Base-by-base conservation (phyloP, 2,113 vertebrate species). In the Zosterops pallidus region DNA sequence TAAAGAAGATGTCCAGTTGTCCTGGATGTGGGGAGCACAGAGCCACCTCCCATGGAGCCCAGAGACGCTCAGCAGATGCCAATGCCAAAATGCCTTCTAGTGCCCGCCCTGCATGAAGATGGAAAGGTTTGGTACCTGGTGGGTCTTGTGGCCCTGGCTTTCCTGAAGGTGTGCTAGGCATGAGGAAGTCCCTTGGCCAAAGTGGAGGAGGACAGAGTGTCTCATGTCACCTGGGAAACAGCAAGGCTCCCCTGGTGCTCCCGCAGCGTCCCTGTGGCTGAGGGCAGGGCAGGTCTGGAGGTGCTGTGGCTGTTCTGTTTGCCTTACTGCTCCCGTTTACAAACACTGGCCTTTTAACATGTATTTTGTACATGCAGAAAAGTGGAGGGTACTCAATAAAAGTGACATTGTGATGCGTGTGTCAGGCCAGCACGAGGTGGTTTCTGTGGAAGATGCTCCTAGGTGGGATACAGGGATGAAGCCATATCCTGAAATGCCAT, bases 281-380 rank as follows among this genome's bases (percentile, higher is more conserved):
- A 42, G 33, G 55, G 53, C 26, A 42, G 6, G 14, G 21, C 44
- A 52, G 14, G 13, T 39, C 28, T 1, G 1, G 62, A 21, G 35
- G 37, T 52, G 81, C 74, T 49, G 57, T 3, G 63, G 78, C 49
- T 0, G 2, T 70, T 82, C 44, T 46, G 92, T 70, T 84, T 79
- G 88, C 94, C 91, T 95, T 92, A 70, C 44, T 3, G 4, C n/a
- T 89, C 42, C 93, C 44, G 89, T 96, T 95, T 90, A 89, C 91
- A 78, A 44, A 74, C 68, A 53, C 28, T 2, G 69, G n/a, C 44
- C 74, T 95, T 89, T 94, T 80, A 1, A 85, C 33, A 33, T 29
- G 28, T 76, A 22, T 86, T 96, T 95, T 89, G 15, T 89, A 90
- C 3, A 4, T 41, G 86, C 39, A 21, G 70, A 41, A 41, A 65